Percentiles rank a stretch among this genome's conserved stretches.
Conservation (phyloP, 2,888 invertebrate species). For the Mayetiola destructor region DNA sequence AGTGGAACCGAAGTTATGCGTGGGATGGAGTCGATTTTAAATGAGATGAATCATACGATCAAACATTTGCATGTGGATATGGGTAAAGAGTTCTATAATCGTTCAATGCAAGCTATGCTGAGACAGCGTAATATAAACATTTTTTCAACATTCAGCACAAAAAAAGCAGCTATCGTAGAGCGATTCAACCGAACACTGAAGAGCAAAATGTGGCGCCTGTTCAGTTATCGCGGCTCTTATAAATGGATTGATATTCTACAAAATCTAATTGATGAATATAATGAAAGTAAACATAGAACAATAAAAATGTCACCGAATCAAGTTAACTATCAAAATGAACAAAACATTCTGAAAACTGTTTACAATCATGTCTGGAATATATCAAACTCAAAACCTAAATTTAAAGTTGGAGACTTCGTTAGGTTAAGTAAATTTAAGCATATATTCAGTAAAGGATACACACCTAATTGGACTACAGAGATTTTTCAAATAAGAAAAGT, state of each 20-base stretch:
- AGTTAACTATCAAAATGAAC: constrained; percentile 23
- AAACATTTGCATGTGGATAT: constrained; percentile 24
- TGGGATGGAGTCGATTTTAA: background rate
- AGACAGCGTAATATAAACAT: background rate
- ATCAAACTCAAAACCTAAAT: constrained; percentile 16
- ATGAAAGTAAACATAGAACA: constrained; percentile 21
- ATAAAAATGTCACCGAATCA: constrained; percentile 21
- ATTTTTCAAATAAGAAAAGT: constrained; percentile 24
- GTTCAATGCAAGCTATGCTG: background rate
- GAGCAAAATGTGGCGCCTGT: constrained; percentile 19
- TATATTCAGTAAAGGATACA: constrained; percentile 23
- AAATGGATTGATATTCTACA: constrained; percentile 21
- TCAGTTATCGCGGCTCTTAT: constrained; percentile 20
- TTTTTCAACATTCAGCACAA: background rate
- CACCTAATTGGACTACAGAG: constrained; percentile 26
- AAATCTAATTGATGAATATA: constrained; percentile 20
- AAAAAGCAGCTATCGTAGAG: constrained; percentile 17
- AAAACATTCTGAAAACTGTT: constrained; percentile 16
- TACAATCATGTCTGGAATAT: constrained; percentile 2
- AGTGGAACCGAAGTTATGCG: background rate
- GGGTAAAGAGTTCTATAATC: constrained; percentile 20
- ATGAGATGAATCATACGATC: background rate
- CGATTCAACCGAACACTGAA: constrained; percentile 22
- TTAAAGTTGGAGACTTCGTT: constrained; percentile 22
- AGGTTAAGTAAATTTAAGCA: constrained; percentile 22